Evolutionary conservation across 2,888 invertebrate genomes (phyloP), one percentile per base, ranked within the genome.

Genomic region (Cecidostiba fungosa): DNA sequence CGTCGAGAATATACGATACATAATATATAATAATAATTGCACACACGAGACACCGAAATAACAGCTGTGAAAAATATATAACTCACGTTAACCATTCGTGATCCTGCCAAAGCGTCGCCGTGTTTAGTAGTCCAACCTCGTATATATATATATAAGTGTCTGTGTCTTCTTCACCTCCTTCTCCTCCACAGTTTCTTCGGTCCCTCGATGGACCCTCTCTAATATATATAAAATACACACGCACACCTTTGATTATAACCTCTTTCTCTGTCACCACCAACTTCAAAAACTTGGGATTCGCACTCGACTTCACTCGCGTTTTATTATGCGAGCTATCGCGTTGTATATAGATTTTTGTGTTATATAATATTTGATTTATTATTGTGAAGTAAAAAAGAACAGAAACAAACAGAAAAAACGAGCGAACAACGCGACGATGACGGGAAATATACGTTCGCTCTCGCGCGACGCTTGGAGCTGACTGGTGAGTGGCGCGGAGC

Each of bases 21-120:
- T 43, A 39, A 43, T 43, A 43, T 12, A 43, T 36, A 3, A 6
- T 36, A 36, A 36, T 6, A 36, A 36, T 3, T 1, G 43, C 12
- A 10, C 12, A 43, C 10, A 3, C 0, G 43, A 43, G 43, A 12
- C 43, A 12, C 12, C 43, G 12, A 2, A 12, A 43, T 43, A 50
- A 50, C 50, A 50, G 50, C 50, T 50, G 59, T 16, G n/a, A 2
- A 6, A 59, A 54, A 19, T 0, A 14, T 3, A 39, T 39, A 0
- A 84, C 84, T 84, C 43, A 84, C 84, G 79, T 84, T 84, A 70
- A 84, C 84, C 84, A 84, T 84, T 84, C 84, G 84, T 80, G 79
- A 39, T 76, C 29, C 69, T 74, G 81, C 74, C 43, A 62, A 74
- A 73, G 50, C 72, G 39, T 26, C 72, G 73, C 81, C 59, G 43